Percentiles rank a stretch among this genome's conserved stretches.
phyloP scores from a whole-genome alignment of 1,140 invertebrate species.

The Druon quercuslanigerum region DNA sequence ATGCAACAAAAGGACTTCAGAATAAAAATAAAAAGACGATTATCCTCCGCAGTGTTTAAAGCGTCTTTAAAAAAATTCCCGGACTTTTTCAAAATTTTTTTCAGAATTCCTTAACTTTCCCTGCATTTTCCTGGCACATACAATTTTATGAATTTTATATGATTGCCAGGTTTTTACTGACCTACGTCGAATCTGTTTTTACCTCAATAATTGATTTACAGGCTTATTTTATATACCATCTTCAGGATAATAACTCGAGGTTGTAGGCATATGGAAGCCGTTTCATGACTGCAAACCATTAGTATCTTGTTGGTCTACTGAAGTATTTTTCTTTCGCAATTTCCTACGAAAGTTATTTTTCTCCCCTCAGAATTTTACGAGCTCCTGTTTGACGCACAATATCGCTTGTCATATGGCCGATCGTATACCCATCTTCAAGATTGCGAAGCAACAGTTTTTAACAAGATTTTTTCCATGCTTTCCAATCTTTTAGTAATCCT shows the following conservation, averaged over 20 bases:
- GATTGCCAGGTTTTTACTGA: too few species aligned
- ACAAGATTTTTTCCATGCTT: slow-evolving; percentile 23
- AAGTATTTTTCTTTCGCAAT: background rate
- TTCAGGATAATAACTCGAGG: background rate
- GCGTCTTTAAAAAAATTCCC: too few species aligned
- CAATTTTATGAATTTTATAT: too few species aligned
- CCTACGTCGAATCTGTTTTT: too few species aligned
- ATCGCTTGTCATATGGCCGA: background rate
- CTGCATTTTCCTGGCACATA: too few species aligned
- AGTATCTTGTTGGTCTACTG: slow-evolving; percentile 14
- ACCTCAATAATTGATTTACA: background rate
- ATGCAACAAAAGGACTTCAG: too few species aligned
- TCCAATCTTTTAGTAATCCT: background rate
- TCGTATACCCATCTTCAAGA: slow-evolving; percentile 17
- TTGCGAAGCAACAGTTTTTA: slow-evolving; percentile 3
- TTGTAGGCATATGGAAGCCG: slow-evolving; percentile 6
- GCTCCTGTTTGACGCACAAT: slow-evolving; percentile 6
- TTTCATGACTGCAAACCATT: slow-evolving; percentile 20
- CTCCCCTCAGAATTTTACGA: slow-evolving; percentile 19
- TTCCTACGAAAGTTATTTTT: slow-evolving; percentile 16
- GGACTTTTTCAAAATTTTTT: too few species aligned
- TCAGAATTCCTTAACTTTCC: too few species aligned
- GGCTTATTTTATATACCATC: background rate
- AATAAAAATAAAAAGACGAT: too few species aligned
- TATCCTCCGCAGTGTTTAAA: too few species aligned